A percentile compares a stretch with the other conserved stretches of the same genome.
Evolutionary conservation across 2,888 invertebrate genomes (phyloP).

Genomic region (Oscheius sp.): DNA sequence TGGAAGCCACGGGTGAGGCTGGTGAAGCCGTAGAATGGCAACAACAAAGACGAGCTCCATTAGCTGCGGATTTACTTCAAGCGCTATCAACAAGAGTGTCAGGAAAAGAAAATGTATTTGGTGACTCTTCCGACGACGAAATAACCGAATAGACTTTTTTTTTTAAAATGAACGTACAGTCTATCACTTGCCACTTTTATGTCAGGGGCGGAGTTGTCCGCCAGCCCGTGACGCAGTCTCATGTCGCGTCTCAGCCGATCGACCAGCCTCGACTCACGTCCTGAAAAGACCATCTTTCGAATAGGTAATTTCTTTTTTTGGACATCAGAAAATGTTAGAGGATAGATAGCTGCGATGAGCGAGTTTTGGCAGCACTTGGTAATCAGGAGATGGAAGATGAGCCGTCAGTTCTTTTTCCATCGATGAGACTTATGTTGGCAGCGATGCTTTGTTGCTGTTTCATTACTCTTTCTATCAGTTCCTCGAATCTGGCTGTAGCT

Average conservation of each 20-base stretch:
- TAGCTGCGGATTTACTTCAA: slow-evolving; percentile 8
- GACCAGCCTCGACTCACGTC: slow-evolving; percentile 58
- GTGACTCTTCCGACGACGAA: neutral
- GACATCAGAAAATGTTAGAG: neutral
- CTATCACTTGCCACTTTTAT: slow-evolving; percentile 16
- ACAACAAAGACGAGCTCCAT: neutral
- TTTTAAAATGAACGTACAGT: too few species aligned
- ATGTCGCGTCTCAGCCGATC: slow-evolving; percentile 36
- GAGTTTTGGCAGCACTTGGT: slow-evolving; percentile 8
- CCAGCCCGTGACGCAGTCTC: slow-evolving; percentile 23
- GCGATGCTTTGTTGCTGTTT: slow-evolving; percentile 70
- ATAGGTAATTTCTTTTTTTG: slow-evolving; percentile 41
- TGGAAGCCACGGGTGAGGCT: too few species aligned
- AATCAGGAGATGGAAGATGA: slow-evolving; percentile 23
- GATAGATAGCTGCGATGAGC: slow-evolving; percentile 3
- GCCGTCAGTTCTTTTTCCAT: slow-evolving; percentile 66
- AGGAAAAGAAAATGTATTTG: neutral
- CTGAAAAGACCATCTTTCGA: slow-evolving; percentile 61
- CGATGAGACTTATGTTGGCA: slow-evolving; percentile 69
- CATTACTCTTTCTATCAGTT: slow-evolving; percentile 67
- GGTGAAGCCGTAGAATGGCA: too few species aligned
- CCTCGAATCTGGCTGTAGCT: slow-evolving; percentile 70
- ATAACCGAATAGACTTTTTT: too few species aligned
- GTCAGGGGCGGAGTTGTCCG: slow-evolving; percentile 22
- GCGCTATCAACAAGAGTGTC: slow-evolving; percentile 1